A percentile compares a stretch with the other conserved stretches of the same genome.
Evolutionary conservation across 2,797 vertebrate species (phyloP).

Genomic region (Alectoris magna): DNA sequence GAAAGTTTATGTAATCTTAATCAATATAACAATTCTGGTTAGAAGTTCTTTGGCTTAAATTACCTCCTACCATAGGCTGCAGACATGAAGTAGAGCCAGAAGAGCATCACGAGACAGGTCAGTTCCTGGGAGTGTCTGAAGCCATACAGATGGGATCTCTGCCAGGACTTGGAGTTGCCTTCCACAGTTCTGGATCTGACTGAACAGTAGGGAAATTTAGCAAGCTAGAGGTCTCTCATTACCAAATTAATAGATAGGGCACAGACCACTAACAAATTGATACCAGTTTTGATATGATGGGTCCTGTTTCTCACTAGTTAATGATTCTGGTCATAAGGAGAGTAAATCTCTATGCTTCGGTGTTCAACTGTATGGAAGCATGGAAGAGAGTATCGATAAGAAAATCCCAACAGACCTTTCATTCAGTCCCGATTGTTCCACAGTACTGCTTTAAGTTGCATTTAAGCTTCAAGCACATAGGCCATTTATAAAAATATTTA

Average conservation of each 20-base stretch:
- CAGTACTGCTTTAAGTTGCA: conserved; percentile 26
- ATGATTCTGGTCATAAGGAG: not conserved
- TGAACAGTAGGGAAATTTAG: not conserved
- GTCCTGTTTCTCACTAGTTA: not conserved
- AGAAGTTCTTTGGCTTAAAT: not conserved
- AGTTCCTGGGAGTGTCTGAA: not conserved
- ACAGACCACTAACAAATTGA: not conserved
- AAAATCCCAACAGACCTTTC: conserved; percentile 26
- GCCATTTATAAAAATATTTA: conserved; percentile 31
- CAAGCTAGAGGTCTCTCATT: rapidly evolving
- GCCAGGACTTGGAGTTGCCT: not conserved
- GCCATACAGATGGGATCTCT: not conserved
- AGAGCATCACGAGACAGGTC: too few species aligned
- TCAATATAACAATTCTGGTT: conserved; percentile 37
- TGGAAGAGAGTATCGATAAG: not conserved
- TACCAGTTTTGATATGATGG: not conserved
- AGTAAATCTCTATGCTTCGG: not conserved
- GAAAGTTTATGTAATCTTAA: conserved; percentile 45
- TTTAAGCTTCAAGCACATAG: not conserved
- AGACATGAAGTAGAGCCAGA: not conserved
- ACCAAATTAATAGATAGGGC: not conserved
- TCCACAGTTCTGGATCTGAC: not conserved
- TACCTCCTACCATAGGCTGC: not conserved
- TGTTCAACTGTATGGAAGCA: not conserved
- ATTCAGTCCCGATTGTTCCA: not conserved